A percentile compares a stretch with the other conserved stretches of the same genome.
Conservation (phyloP, 2,888 invertebrate species). For the Xylota segnis region DNA sequence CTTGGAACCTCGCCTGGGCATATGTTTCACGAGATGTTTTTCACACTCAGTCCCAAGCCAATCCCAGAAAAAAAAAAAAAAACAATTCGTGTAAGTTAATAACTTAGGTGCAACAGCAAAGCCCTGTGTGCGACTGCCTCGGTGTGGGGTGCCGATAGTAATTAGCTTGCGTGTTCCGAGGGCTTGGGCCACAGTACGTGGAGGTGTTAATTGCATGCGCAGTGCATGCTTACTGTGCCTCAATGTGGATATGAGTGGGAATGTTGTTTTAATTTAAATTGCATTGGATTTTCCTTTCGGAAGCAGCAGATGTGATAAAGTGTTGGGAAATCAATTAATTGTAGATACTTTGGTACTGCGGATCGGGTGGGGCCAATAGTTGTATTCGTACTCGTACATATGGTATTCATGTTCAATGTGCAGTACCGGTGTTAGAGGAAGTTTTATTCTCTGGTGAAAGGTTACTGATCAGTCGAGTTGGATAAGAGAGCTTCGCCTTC, state of each 20-base stretch:
- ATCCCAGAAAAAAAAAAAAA: constrained; percentile 55
- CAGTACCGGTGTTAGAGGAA: too few relatives aligned
- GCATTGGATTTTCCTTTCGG: constrained; percentile 21
- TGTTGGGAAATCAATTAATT: constrained; percentile 53
- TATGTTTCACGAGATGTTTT: constrained; percentile 72
- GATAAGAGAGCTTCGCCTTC: too few relatives aligned
- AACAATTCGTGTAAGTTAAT: constrained; percentile 69
- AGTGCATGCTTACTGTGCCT: constrained; percentile 80
- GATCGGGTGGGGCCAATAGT: not conserved
- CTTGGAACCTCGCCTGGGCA: constrained; percentile 30
- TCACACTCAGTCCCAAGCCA: constrained; percentile 74
- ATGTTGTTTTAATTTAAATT: constrained; percentile 67
- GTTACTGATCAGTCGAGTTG: too few relatives aligned
- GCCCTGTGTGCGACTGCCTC: constrained; percentile 45
- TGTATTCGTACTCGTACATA: too few relatives aligned
- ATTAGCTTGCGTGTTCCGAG: constrained; percentile 74
- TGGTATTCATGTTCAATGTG: too few relatives aligned
- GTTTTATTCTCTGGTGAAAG: too few relatives aligned
- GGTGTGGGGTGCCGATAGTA: constrained; percentile 47
- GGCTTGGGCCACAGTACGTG: constrained; percentile 60
- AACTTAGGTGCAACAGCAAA: constrained; percentile 67
- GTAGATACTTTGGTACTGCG: constrained; percentile 2
- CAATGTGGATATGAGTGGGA: constrained; percentile 56
- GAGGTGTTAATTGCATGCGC: constrained; percentile 79
- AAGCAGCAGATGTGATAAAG: constrained; percentile 12